Conservation (phyloP, 2,888 invertebrate species). For the Plagodis pulveraria region DNA sequence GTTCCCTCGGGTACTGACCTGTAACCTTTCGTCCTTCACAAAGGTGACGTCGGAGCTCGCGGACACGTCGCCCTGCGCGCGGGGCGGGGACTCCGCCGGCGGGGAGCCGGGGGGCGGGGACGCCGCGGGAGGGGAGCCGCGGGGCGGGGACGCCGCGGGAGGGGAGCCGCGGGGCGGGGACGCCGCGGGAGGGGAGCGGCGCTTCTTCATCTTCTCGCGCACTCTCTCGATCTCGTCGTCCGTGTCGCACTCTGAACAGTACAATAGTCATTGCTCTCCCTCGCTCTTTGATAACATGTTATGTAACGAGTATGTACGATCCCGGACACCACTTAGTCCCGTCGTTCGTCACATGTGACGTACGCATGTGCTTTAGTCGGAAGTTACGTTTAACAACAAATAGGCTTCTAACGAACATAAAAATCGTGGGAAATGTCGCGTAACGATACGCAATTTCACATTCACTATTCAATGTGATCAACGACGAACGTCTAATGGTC, state of each 20-base stretch:
- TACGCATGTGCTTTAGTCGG: too few relatives aligned
- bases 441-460: too few relatives aligned
- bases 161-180: constrained; percentile 9
- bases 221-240: constrained; percentile 87
- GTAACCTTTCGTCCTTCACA: constrained; percentile 48
- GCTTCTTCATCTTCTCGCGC: constrained; percentile 50
- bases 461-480: too few relatives aligned
- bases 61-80: constrained; percentile 36
- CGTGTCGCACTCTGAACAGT: constrained; percentile 74
- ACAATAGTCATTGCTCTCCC: too few relatives aligned
- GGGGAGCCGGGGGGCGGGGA: constrained; percentile 11
- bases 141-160: constrained; percentile 2
- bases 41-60: constrained; percentile 33
- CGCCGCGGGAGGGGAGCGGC: constrained; percentile 24
- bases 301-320: too few relatives aligned
- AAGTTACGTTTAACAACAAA: too few relatives aligned
- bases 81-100: constrained; percentile 1
- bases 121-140: constrained; percentile 11
- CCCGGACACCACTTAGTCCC: too few relatives aligned
- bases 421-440: too few relatives aligned
- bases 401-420: too few relatives aligned
- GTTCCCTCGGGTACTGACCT: constrained; percentile 25
- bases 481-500: too few relatives aligned
- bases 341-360: too few relatives aligned
- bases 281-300: too few relatives aligned